Conservation (phyloP, 2,113 vertebrate species). For the Ameiurus melas region DNA sequence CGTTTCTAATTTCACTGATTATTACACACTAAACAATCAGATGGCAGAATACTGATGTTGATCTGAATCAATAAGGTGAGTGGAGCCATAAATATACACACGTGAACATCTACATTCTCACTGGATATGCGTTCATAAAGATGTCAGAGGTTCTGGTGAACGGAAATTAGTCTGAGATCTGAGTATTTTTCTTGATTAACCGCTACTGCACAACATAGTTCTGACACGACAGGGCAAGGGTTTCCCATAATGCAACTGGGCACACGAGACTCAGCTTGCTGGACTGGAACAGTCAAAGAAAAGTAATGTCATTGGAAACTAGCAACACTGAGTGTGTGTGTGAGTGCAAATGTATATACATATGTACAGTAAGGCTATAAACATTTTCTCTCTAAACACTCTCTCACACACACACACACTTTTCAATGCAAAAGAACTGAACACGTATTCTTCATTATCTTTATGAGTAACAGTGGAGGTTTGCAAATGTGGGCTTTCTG, state of each 20-base stretch:
- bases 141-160: not conserved
- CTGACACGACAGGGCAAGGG: not conserved
- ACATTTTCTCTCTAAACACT: slow-evolving; percentile 29
- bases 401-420: slow-evolving; percentile 1
- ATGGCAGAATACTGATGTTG: not conserved
- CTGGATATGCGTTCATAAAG: not conserved
- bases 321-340: not conserved
- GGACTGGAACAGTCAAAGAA: slow-evolving; percentile 15
- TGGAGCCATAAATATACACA: not conserved
- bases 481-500: not conserved
- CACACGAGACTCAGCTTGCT: slow-evolving; percentile 4
- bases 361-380: slow-evolving; percentile 48
- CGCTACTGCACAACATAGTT: not conserved
- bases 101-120: not conserved
- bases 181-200: not conserved
- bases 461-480: not conserved
- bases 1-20: not conserved
- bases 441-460: slow-evolving; percentile 27
- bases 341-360: not conserved
- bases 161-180: not conserved
- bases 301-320: slow-evolving; percentile 6
- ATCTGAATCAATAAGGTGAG: not conserved
- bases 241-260: slow-evolving; percentile 37
- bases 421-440: slow-evolving; percentile 31
- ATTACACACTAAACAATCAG: not conserved